phyloP scores from a whole-genome alignment of 1,140 invertebrate species.

The Cydia pomonella region DNA sequence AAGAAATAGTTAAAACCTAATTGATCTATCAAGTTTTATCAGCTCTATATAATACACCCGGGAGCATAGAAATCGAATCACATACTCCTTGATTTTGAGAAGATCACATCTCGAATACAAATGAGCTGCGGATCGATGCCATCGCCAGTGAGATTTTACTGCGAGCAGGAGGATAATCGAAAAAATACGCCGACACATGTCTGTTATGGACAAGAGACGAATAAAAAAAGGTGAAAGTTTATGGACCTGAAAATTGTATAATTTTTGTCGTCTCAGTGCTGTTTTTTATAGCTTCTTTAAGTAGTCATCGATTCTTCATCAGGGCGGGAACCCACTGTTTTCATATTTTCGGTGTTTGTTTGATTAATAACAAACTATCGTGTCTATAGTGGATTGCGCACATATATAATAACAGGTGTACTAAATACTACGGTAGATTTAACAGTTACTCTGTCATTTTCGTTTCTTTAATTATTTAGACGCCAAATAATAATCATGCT shows the following conservation, averaged over 20 bases:
- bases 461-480: too few species aligned
- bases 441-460: too few species aligned
- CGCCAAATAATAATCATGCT: too few species aligned
- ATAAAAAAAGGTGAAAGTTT: conserved; percentile 5
- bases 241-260: conserved; percentile 9
- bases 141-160: conserved; percentile 34
- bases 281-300: not conserved
- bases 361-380: too few species aligned
- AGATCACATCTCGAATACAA: conserved; percentile 64
- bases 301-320: not conserved
- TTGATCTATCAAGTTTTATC: conserved; percentile 37
- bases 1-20: too few species aligned
- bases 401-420: too few species aligned
- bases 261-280: not conserved
- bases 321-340: not conserved
- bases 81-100: conserved; percentile 79
- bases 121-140: conserved; percentile 56
- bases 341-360: too few species aligned
- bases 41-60: conserved; percentile 50
- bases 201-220: conserved; percentile 18
- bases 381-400: too few species aligned
- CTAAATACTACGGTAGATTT: too few species aligned
- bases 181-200: conserved; percentile 28
- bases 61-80: conserved; percentile 76
- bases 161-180: conserved; percentile 32